Percentiles rank a stretch among this genome's conserved stretches.
Evolutionary conservation across 2,888 invertebrate species (phyloP).

Genomic region (Hartigia nigra): DNA sequence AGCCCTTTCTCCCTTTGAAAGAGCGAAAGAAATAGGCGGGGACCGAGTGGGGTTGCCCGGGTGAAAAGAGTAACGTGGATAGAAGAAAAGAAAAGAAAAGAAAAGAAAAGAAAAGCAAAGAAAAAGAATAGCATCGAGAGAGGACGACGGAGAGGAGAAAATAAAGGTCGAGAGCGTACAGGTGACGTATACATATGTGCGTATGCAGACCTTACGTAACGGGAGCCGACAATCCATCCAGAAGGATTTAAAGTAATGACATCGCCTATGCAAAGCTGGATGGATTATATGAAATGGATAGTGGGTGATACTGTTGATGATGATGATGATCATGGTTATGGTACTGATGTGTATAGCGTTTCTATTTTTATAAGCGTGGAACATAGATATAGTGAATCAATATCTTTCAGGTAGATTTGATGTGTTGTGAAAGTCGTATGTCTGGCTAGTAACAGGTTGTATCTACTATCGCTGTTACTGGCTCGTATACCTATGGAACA

Average conservation of each 20-base stretch:
- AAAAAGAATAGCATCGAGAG: slow-evolving; percentile 10
- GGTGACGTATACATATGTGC: not conserved
- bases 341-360: not conserved
- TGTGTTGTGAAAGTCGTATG: not conserved
- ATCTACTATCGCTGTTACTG: not conserved
- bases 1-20: not conserved
- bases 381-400: not conserved
- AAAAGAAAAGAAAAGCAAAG: slow-evolving; percentile 1
- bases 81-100: slow-evolving; percentile 7
- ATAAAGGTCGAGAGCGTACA: not conserved
- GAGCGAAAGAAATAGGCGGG: slow-evolving; percentile 18
- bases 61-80: slow-evolving; percentile 13
- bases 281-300: not conserved
- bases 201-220: not conserved
- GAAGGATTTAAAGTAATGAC: not conserved
- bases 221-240: not conserved
- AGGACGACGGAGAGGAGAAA: slow-evolving; percentile 10
- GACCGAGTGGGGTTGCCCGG: not conserved
- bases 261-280: not conserved
- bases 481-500: not conserved
- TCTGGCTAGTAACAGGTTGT: not conserved
- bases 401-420: too few relatives aligned
- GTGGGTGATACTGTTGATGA: not conserved
- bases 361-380: not conserved
- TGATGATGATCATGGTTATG: not conserved